A percentile compares a stretch with the other conserved stretches of the same genome.
phyloP scores from a whole-genome alignment of 2,797 vertebrate species.

The Gallirallus australis region DNA sequence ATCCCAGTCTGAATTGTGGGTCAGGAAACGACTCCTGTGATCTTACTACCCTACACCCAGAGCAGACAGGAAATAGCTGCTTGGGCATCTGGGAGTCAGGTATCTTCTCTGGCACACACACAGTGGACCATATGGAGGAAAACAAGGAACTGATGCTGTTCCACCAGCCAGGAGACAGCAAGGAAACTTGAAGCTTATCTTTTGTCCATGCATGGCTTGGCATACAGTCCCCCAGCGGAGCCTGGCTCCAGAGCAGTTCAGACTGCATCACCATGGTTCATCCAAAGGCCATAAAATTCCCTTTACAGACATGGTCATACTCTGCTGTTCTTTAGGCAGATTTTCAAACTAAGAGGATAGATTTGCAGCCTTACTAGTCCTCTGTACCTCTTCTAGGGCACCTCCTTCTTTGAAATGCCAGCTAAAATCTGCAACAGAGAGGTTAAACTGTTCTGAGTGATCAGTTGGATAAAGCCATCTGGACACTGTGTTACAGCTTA shows the following conservation, averaged over 20 bases:
- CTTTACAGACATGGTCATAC: not conserved
- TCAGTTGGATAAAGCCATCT: not conserved
- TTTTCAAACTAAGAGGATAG: not conserved
- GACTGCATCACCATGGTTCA: not conserved
- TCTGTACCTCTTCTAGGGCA: not conserved
- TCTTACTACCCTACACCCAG: not conserved
- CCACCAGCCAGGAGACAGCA: not conserved
- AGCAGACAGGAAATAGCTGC: not conserved
- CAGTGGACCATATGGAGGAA: not conserved
- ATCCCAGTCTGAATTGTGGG: not conserved
- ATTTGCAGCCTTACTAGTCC: not conserved
- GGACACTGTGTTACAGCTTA: not conserved
- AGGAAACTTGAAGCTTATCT: not conserved
- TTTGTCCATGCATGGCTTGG: not conserved
- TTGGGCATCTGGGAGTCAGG: not conserved
- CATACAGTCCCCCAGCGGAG: not conserved
- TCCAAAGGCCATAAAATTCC: not conserved
- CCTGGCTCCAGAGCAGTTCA: not conserved
- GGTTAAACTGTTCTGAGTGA: not conserved
- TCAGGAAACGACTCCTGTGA: not conserved
- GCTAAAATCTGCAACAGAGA: not conserved
- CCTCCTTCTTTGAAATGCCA: not conserved
- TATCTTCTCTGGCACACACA: not conserved
- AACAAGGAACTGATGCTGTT: not conserved
- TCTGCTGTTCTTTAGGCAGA: not conserved